Evolutionary conservation across 1,140 invertebrate genomes (phyloP), one percentile per base, ranked within the genome.

Genomic region (Neuroterus valhalla): DNA sequence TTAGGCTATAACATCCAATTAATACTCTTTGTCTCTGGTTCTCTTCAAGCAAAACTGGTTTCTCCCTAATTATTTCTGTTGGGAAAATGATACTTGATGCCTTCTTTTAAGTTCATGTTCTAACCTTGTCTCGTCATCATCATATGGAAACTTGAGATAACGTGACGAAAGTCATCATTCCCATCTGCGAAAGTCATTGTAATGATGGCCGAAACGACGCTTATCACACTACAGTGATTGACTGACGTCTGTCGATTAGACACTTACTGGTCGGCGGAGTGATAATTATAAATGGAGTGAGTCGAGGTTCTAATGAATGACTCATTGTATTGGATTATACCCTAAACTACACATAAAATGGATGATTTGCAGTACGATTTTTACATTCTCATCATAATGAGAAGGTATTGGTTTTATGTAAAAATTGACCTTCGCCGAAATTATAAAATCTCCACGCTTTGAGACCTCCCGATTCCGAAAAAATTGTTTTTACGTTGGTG

Each of bases 221-320:
- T 79, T 79, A 81, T 72, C 70, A 81, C 19, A 71, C 71, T 31
- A 50, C 31, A 42, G 44, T 74, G 72, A 82, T 83, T 79, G 79
- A 82, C 81, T 78, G n/a, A 50, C 76, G 76, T 78, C 68, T 26
- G 46, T 38, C 71, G 52, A 75, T 77, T 75, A 70, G 70, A 78
- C 70, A 70, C 46, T 44, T 71, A 46, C 70, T 46, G 19, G 17
- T 72, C 68, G 71, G 66, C 43, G 62, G 43, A 12, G 42, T 48
- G 80, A 69, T 78, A 82, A 83, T 80, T 78, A 82, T 71, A 81
- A 75, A 78, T 72, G 73, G 79, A 72, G 48, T 74, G 66, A 76
- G 31, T 77, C 46, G 11, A 70, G 42, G 2, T 67, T 76, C 73
- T 83, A 83, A 83, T 76, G 78, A 83, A 68, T 71, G 45, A 68